phyloP scores from a whole-genome alignment of 2,888 invertebrate species.

The Adineta ricciae region DNA sequence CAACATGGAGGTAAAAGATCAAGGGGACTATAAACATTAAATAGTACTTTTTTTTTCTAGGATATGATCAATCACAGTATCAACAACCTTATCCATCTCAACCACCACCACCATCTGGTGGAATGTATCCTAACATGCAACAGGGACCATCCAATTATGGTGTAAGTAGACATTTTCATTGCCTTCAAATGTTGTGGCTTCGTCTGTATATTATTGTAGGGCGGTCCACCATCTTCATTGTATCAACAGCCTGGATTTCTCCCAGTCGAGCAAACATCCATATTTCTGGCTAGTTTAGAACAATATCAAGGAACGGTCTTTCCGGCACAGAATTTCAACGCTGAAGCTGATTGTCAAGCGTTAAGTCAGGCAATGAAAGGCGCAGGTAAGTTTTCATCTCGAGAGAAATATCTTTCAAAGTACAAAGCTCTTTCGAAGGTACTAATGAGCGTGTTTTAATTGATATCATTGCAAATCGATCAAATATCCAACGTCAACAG shows the following conservation, averaged over 20 bases:
- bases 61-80: background rate
- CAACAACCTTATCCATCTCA: background rate
- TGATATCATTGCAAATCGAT: background rate
- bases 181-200: background rate
- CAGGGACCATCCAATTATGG: background rate
- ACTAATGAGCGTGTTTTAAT: background rate
- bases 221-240: background rate
- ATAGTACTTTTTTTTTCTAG: background rate
- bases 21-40: background rate
- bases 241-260: background rate
- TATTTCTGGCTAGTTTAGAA: background rate
- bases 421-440: background rate
- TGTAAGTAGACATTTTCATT: background rate
- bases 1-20: background rate
- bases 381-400: background rate
- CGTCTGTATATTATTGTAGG: background rate
- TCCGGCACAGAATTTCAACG: background rate
- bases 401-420: no score
- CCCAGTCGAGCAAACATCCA: background rate
- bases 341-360: constrained; percentile 6
- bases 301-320: background rate
- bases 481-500: background rate
- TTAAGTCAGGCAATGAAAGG: background rate
- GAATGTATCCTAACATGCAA: background rate
- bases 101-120: background rate